Conservation (phyloP, 2,113 vertebrate species). For the Cygnus atratus region DNA sequence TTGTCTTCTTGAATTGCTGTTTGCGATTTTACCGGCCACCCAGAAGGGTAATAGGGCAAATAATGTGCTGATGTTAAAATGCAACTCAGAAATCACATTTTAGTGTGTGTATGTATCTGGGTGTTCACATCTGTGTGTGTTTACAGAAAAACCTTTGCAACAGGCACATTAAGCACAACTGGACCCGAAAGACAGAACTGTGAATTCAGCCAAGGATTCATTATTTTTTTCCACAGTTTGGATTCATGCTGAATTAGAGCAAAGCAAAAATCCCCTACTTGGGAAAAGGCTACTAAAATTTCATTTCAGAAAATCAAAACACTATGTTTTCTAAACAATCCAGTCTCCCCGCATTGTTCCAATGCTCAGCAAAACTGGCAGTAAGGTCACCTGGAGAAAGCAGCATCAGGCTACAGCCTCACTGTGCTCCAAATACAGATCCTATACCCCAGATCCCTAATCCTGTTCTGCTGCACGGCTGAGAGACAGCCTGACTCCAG, state of each 20-base stretch:
- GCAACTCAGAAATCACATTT: neutral
- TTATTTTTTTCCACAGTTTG: neutral
- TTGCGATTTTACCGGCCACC: constrained; percentile 48
- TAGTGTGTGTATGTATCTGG: neutral
- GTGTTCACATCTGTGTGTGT: neutral
- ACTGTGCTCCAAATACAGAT: neutral
- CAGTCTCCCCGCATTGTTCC: neutral
- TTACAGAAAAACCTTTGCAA: neutral
- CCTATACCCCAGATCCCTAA: neutral
- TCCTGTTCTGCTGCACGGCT: neutral
- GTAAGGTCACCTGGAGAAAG: neutral
- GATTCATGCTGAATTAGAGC: neutral
- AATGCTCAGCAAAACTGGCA: neutral
- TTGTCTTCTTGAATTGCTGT: neutral
- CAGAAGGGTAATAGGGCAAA: constrained; percentile 34
- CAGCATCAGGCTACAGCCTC: neutral
- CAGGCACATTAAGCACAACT: neutral
- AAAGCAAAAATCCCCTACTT: neutral
- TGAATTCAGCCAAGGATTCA: neutral
- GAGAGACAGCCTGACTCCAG: neutral
- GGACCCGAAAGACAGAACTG: neutral
- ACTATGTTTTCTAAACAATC: rapidly evolving
- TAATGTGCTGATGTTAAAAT: neutral
- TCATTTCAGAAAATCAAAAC: neutral
- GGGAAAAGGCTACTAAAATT: neutral